These are phyloP conservation scores for Colletes latitarsis DNA, from an alignment of 1,140 invertebrate species.

Conservation along the genomic window DNA sequence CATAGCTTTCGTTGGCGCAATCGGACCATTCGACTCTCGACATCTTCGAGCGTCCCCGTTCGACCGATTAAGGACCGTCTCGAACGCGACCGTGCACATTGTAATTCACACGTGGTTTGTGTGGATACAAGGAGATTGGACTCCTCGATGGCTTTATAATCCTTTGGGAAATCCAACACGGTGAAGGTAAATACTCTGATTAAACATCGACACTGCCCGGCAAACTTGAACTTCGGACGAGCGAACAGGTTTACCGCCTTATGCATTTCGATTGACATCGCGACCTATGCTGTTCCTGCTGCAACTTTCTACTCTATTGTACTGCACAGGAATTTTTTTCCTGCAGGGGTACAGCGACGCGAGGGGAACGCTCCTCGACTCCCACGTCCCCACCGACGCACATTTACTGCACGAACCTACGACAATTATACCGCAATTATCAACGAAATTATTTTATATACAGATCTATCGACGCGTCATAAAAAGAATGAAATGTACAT, in stretches of 20 bases:
- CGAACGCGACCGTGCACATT: neutral
- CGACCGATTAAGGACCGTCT: slow-evolving; percentile 5
- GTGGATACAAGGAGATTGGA: slow-evolving; percentile 33
- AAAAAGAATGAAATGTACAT: no score
- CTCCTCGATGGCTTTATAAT: slow-evolving; percentile 52
- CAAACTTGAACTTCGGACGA: slow-evolving; percentile 5
- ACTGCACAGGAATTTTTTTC: neutral
- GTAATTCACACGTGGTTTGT: slow-evolving; percentile 25
- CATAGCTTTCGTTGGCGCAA: no score
- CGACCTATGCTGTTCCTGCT: neutral
- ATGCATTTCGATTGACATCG: neutral
- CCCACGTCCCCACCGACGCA: no score
- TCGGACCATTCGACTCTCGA: neutral
- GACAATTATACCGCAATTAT: no score
- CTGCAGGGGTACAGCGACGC: no score
- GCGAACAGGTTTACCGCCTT: neutral
- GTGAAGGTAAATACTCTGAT: slow-evolving; percentile 47
- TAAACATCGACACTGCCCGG: neutral
- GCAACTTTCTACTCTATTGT: no score
- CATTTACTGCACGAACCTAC: no score
- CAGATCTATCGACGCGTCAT: no score
- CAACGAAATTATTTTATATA: no score
- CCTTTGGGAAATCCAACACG: slow-evolving; percentile 47
- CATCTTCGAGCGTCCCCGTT: no score
- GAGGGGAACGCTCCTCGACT: no score